Evolutionary conservation across 2,888 invertebrate species (phyloP), one percentile per base, ranked within the genome.

Genomic region (Crepidodera aurea): DNA sequence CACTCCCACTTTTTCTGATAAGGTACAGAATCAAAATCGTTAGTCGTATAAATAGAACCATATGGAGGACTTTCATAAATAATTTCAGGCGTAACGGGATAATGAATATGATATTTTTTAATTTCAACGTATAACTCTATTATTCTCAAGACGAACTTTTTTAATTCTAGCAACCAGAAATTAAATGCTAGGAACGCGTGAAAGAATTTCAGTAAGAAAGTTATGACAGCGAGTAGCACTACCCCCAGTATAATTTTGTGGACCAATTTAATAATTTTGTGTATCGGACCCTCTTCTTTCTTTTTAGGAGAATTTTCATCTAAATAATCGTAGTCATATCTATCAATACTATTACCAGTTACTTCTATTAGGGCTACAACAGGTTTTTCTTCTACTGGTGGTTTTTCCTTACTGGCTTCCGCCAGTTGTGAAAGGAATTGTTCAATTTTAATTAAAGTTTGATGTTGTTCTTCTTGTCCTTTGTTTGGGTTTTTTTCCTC

Each of bases 181-280:
- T 91, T 92, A 5, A 91, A 81, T 83, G 92, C 82, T 60, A 92
- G 78, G 76, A 90, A 90, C 4, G 89, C 88, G 0, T 90, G 88
- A 10, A 91, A 80, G 2, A 91, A 83, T 75, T 91, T 91, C 29
- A 92, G 81, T 15, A 92, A 84, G 79, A 91, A 92, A 1, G 88
- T 87, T 73, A 90, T 90, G 1, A 91, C 75, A 1, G 91, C 84
- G 16, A 88, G 86, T 2, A 87, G 89, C 10, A 91, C 75, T 16
- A 90, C 82, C 32, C 90, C 77, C 1, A 91, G 79, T 72, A 91
- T 91, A 66, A 88, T 83, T 42, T 90, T 82, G 0, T 87, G 86
- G 84, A 88, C 89, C 85, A 87, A 88, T 79, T 87, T 87, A 81
- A 87, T 86, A 79, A 88, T 87, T 81, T 88, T 88, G 63, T 85